phyloP scores from a whole-genome alignment of 1,140 invertebrate species.

The Tetranychus cinnabarinus region DNA sequence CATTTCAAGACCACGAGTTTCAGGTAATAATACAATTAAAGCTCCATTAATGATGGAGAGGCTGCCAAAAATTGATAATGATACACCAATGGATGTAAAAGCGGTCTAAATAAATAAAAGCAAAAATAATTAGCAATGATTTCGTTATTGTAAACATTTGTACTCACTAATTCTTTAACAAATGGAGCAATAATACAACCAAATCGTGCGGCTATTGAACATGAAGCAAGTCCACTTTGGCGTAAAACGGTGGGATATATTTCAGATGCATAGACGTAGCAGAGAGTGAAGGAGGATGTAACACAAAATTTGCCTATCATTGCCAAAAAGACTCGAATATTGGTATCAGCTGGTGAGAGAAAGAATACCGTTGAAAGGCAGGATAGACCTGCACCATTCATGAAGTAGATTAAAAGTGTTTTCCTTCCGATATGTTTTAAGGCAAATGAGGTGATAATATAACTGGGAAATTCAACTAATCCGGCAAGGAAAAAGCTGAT shows the following conservation, averaged over 20 bases:
- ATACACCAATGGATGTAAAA: background rate
- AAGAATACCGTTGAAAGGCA: conserved; percentile 17
- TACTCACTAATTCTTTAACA: conserved; percentile 25
- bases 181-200: conserved; percentile 22
- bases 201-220: conserved; percentile 18
- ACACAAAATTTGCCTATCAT: conserved; percentile 61
- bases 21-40: background rate
- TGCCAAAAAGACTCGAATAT: conserved; percentile 31
- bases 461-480: conserved; percentile 48
- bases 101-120: background rate
- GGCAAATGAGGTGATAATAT: conserved; percentile 32
- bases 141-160: too few species aligned
- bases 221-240: conserved; percentile 18
- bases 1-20: background rate
- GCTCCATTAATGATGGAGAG: background rate
- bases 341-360: background rate
- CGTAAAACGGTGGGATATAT: conserved; percentile 43
- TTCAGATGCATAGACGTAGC: conserved; percentile 56
- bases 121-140: background rate
- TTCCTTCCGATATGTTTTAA: conserved; percentile 2
- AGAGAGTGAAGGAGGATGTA: conserved; percentile 48
- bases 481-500: conserved; percentile 50
- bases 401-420: background rate
- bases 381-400: conserved; percentile 12
- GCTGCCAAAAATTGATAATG: background rate